Base-by-base conservation (phyloP, 2,888 invertebrate genomes). In the Drosophila yooni region DNA sequence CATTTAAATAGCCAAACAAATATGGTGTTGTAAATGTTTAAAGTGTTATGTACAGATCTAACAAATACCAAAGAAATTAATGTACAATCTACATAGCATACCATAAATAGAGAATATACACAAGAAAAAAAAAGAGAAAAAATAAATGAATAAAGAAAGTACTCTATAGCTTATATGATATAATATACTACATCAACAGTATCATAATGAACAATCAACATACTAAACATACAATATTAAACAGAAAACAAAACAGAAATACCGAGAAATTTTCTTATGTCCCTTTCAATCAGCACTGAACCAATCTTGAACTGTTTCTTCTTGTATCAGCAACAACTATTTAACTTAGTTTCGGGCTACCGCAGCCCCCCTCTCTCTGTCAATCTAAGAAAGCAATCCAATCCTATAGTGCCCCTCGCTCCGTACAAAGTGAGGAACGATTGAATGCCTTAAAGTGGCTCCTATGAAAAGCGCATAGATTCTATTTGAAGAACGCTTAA, bases 361-460 rank as follows among this genome's bases (percentile, higher is more conserved):
- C n/a, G 36, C 56, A 70, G 51, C 60, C 83, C 70, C 51, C 69
- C 56, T 53, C 33, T 75, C 75, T 68, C 86, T 83, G 86, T 83
- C 85, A 69, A 84, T 74, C 74, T 66, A 59, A 64, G 56, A 62
- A 88, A 72, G 83, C 87, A 85, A 85, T 83, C 81, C 87, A 85
- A 85, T 86, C 81, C 82, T 79, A 62, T 86, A 79, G 84, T 88
- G 84, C 87, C 89, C 71, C 60, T 76, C 78, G 75, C 57, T 85
- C 71, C 70, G 67, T 74, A 73, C 71, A 66, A 71, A 73, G 76
- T 81, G 71, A 73, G 81, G 84, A 87, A 76, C 79, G 82, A 83
- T 70, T 57, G 74, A 82, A 88, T 88, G 89, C 85, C 85, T 88
- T 85, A 79, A 79, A 33, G 60, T 75, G 89, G 89, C 88, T 88